Base-by-base conservation (phyloP, 2,888 invertebrate genomes). In the Sericinus montela region DNA sequence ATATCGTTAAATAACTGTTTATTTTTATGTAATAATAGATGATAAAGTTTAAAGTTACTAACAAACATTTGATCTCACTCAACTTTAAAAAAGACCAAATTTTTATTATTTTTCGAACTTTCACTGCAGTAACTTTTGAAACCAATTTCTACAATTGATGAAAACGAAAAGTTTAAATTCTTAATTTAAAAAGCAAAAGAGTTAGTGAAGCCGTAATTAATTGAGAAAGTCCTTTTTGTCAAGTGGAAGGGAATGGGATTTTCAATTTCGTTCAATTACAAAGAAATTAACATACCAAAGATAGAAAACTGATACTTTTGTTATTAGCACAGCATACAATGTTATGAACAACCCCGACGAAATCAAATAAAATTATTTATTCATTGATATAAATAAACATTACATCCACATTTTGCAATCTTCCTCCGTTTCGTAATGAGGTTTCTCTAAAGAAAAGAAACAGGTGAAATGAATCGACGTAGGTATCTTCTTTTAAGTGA, bases 141-240 rank as follows among this genome's bases (percentile, higher is more conserved):
- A 30, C 25, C 46, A 46, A 46, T 40, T 46, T 32, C 40, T 46
- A 40, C 46, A 46, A 46, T 46, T 46, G 40, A 46, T 46, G 46
- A 40, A 34, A 46, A 46, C 40, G 46, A 34, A 40, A 46, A 46
- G 39, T 46, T 46, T 15, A 46, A 46, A 46, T 46, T 46, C 46
- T 40, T 39, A 46, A 34, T 40, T 46, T 39, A 32, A 46, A 46
- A 46, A 25, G 46, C 40, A 40, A 46, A 46, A 46, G 46, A 46
- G 46, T 46, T 46, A 46, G 15, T 14, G 34, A 46, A 46, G 46
- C 40, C 34, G 32, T 46, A 40, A 46, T 46, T 46, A 46, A 46
- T 46, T 25, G 34, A 34, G 39, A 40, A 46, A 46, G 39, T 46
- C 40, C 28, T 11, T 14, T 40, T 40, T 40, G 39, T 46, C 34